A percentile compares a stretch with the other conserved stretches of the same genome.
These are phyloP conservation scores for Melospiza melodia DNA, from an alignment of 2,113 vertebrate genomes.

Conservation along the genomic window DNA sequence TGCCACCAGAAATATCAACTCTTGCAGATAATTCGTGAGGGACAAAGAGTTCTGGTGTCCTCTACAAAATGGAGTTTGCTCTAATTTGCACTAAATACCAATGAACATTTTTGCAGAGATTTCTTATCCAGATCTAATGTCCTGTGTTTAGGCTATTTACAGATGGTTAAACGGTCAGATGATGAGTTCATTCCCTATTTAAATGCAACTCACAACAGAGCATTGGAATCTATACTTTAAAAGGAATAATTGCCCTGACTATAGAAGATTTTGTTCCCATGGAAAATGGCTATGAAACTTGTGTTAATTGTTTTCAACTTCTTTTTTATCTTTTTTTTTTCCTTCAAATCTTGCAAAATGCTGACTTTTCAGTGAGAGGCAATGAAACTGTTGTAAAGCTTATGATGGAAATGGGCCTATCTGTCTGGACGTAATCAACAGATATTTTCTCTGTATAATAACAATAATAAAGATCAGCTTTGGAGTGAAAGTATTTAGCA, in stretches of 20 bases:
- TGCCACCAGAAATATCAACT: not conserved
- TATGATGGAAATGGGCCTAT: not conserved
- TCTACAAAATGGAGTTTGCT: not conserved
- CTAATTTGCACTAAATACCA: not conserved
- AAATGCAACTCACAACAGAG: not conserved
- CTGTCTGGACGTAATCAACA: not conserved
- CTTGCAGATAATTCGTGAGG: not conserved
- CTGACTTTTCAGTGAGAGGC: not conserved
- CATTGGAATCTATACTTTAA: not conserved
- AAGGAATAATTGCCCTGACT: not conserved
- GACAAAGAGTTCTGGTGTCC: not conserved
- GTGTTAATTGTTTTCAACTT: not conserved
- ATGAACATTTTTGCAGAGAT: not conserved
- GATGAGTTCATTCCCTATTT: not conserved
- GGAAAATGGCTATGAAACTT: not conserved
- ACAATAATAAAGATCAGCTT: not conserved
- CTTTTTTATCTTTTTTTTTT: accelerated
- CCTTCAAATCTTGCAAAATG: not conserved
- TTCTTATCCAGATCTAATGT: not conserved
- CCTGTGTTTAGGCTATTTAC: not conserved
- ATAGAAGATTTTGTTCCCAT: not conserved
- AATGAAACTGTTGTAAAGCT: not conserved
- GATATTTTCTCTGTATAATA: not conserved
- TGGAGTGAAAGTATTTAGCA: not conserved
- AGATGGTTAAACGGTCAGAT: not conserved